Evolutionary conservation across 2,888 invertebrate species (phyloP).

Genomic region (Tridacna crocea): DNA sequence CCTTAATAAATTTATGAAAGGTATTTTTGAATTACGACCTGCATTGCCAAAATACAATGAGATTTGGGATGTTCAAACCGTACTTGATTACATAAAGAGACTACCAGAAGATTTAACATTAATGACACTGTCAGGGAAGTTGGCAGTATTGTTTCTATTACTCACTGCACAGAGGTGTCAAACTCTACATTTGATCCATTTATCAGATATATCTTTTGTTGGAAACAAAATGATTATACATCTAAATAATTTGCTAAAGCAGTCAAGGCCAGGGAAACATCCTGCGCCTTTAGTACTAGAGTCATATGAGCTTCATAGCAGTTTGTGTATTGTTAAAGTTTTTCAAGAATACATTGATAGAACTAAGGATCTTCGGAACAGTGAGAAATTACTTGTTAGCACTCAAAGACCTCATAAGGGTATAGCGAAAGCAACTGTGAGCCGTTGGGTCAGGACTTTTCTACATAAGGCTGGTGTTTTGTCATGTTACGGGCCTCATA

Average conservation of each 20-base stretch:
- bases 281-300: neutral
- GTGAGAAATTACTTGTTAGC: neutral
- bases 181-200: neutral
- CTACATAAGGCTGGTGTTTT: neutral
- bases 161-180: no score
- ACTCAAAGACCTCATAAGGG: slow-evolving; percentile 7
- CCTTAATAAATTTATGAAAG: slow-evolving; percentile 2
- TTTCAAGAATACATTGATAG: neutral
- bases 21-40: neutral
- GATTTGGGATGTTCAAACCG: slow-evolving; percentile 1
- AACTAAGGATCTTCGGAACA: neutral
- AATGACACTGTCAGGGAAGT: neutral
- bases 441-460: neutral
- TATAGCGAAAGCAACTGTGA: neutral
- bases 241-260: neutral
- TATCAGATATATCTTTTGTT: neutral
- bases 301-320: neutral
- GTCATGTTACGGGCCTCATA: neutral
- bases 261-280: no score
- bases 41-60: slow-evolving; percentile 4
- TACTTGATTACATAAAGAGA: no score
- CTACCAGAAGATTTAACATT: neutral
- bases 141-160: slow-evolving; percentile 9
- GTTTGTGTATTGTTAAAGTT: slow-evolving; percentile 1
- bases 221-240: neutral